phyloP scores from a whole-genome alignment of 2,113 vertebrate genomes.

The Actenoides lindsayi region DNA sequence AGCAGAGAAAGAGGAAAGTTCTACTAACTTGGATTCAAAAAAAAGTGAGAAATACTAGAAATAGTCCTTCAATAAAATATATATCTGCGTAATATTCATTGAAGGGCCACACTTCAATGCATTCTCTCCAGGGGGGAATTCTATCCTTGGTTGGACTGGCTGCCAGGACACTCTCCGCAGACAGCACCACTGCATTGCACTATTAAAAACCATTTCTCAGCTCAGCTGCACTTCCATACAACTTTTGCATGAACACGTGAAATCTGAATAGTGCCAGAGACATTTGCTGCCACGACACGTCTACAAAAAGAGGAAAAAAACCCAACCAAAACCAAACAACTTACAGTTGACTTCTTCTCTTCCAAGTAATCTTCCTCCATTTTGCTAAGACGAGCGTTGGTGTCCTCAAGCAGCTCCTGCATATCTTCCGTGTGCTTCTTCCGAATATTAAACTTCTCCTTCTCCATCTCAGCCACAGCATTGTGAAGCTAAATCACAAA shows the following conservation, averaged over 20 bases:
- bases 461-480: slow-evolving; percentile 87
- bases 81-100: neutral
- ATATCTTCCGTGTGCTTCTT: slow-evolving; percentile 90
- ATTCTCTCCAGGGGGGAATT: neutral
- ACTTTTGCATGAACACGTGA: neutral
- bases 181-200: neutral
- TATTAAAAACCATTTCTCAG: neutral
- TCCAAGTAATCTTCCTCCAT: slow-evolving; percentile 88
- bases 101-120: neutral
- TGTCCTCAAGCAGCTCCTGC: slow-evolving; percentile 89
- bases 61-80: neutral
- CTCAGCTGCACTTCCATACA: neutral
- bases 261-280: neutral
- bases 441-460: slow-evolving; percentile 89
- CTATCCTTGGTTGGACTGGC: neutral
- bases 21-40: neutral
- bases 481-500: slow-evolving; percentile 80
- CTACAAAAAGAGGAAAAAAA: too few relatives aligned
- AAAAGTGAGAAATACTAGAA: neutral
- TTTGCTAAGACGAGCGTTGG: slow-evolving; percentile 83
- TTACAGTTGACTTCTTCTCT: slow-evolving; percentile 84
- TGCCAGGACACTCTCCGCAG: neutral
- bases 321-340: neutral
- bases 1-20: neutral
- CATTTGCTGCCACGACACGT: fast-evolving